phyloP scores from a whole-genome alignment of 1,140 invertebrate genomes.

The Ladona fulva region DNA sequence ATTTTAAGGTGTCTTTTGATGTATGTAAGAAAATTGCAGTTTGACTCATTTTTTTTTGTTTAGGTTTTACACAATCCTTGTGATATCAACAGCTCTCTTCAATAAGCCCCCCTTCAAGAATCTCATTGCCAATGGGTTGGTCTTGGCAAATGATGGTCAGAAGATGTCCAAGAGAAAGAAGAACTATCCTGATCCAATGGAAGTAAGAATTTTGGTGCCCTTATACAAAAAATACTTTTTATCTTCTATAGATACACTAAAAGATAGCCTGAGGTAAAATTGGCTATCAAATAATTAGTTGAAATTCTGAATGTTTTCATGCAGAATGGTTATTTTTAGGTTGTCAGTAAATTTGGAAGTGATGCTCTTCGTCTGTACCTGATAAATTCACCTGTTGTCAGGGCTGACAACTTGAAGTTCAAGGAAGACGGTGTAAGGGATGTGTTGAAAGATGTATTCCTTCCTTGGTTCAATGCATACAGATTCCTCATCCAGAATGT shows the following conservation, averaged over 20 bases:
- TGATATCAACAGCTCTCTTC: constrained; percentile 93
- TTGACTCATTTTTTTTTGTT: too few relatives aligned
- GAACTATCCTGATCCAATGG: constrained; percentile 95
- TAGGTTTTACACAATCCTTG: constrained; percentile 92
- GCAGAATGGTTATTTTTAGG: constrained; percentile 23
- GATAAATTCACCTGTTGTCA: constrained; percentile 96
- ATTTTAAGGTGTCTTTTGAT: too few relatives aligned
- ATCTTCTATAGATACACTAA: too few relatives aligned
- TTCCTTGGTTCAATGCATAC: constrained; percentile 99
- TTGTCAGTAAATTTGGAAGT: constrained; percentile 91
- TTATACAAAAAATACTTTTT: too few relatives aligned
- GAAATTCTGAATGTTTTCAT: too few relatives aligned
- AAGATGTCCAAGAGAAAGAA: constrained; percentile 99
- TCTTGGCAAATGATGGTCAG: constrained; percentile 91
- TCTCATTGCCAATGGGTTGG: constrained; percentile 89
- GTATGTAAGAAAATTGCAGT: too few relatives aligned
- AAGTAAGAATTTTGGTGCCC: constrained; percentile 30
- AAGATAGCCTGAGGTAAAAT: too few relatives aligned
- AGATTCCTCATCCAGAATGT: constrained; percentile 91
- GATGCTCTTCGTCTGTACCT: constrained; percentile 94
- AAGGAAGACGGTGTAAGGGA: constrained; percentile 96
- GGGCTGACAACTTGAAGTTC: constrained; percentile 92
- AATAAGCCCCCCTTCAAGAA: constrained; percentile 97
- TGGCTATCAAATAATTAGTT: too few relatives aligned
- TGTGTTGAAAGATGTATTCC: constrained; percentile 93